These are phyloP conservation scores for Scytalopus superciliaris DNA, from an alignment of 2,113 vertebrate genomes.

Conservation along the genomic window DNA sequence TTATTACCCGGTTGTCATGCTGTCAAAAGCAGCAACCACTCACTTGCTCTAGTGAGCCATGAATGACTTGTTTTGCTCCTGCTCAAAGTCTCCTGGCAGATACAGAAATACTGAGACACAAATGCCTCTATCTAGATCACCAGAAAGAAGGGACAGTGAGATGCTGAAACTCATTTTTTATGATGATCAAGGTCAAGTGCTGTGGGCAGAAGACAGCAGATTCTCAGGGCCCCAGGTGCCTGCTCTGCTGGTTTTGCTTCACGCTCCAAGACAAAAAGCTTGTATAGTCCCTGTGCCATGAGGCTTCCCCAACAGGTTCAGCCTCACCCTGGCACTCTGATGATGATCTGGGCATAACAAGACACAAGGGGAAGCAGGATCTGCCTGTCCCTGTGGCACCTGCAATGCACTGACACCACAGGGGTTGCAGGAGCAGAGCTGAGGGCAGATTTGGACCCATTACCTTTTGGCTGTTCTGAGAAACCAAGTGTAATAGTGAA, in stretches of 20 bases:
- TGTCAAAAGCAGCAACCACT: not conserved
- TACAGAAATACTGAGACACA: not conserved
- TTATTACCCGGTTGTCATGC: not conserved
- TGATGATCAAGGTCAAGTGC: not conserved
- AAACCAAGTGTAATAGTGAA: not conserved
- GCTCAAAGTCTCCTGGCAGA: not conserved
- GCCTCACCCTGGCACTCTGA: not conserved
- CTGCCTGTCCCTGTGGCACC: not conserved
- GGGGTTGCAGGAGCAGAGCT: not conserved
- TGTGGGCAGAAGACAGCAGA: not conserved
- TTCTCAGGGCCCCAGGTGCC: not conserved
- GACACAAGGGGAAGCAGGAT: not conserved
- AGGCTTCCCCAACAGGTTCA: not conserved
- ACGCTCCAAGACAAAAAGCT: not conserved
- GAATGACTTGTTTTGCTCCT: not conserved
- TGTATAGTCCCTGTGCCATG: not conserved
- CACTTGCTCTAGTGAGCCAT: slow-evolving; percentile 30
- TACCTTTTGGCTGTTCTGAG: not conserved
- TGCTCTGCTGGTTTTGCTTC: not conserved
- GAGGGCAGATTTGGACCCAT: not conserved
- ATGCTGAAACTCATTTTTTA: not conserved
- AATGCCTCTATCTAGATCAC: not conserved
- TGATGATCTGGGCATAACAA: not conserved
- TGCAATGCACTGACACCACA: not conserved
- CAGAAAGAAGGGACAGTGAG: not conserved